A percentile compares a stretch with the other conserved stretches of the same genome.
Conservation (phyloP, 2,113 vertebrate species). For the Nibea albiflora region DNA sequence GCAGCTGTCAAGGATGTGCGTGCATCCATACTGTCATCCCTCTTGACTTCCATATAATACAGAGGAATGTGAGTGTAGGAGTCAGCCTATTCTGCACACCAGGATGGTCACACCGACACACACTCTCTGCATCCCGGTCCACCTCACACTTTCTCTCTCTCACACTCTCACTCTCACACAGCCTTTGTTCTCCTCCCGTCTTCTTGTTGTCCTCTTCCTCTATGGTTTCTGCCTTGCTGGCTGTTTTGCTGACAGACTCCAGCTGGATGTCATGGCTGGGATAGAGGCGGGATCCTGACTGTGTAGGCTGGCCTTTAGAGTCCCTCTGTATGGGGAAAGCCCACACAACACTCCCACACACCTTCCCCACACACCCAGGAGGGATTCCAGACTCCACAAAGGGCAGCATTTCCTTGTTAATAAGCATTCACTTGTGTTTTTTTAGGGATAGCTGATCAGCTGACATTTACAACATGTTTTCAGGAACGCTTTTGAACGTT, state of each 20-base stretch:
- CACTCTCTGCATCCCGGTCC: conserved; percentile 38
- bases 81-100: conserved; percentile 61
- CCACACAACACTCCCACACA: conserved; percentile 74
- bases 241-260: conserved; percentile 72
- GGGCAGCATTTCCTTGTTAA: conserved; percentile 38
- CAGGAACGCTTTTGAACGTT: background rate
- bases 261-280: conserved; percentile 64
- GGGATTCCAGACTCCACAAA: conserved; percentile 63
- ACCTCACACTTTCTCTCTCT: conserved; percentile 53
- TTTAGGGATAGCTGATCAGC: background rate
- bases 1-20: conserved; percentile 39
- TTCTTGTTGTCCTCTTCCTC: conserved; percentile 61
- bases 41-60: conserved; percentile 52
- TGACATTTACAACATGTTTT: background rate
- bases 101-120: conserved; percentile 68
- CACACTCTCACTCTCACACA: conserved; percentile 36
- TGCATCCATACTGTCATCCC: conserved; percentile 42
- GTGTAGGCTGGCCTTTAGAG: conserved; percentile 75
- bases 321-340: conserved; percentile 65
- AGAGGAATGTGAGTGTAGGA: conserved; percentile 77
- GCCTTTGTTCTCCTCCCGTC: conserved; percentile 61
- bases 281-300: conserved; percentile 56
- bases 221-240: conserved; percentile 75
- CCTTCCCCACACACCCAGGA: conserved; percentile 60
- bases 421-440: conserved; percentile 28